phyloP scores from a whole-genome alignment of 2,113 vertebrate species.

The Toxotes chatareus region DNA sequence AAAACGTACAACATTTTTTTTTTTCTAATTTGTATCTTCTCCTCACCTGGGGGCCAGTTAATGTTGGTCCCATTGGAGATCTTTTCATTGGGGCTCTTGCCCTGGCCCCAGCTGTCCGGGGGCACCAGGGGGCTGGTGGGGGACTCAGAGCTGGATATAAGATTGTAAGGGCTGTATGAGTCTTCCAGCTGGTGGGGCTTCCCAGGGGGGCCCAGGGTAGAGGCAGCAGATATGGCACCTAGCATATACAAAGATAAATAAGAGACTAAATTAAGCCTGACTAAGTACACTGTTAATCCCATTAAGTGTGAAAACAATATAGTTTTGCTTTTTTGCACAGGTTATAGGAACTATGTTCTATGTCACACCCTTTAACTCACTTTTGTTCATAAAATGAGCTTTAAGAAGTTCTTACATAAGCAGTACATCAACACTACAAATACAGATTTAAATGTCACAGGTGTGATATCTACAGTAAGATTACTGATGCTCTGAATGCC shows the following conservation, averaged over 20 bases:
- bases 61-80: slow-evolving; percentile 97
- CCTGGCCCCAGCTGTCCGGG: slow-evolving; percentile 96
- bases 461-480: neutral
- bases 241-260: slow-evolving; percentile 13
- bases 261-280: neutral
- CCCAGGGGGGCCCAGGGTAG: slow-evolving; percentile 90
- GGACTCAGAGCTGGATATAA: slow-evolving; percentile 93
- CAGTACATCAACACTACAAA: neutral
- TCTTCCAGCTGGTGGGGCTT: slow-evolving; percentile 94
- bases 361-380: neutral
- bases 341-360: neutral
- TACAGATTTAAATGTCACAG: neutral
- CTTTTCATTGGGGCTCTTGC: slow-evolving; percentile 95
- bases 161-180: slow-evolving; percentile 94
- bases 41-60: slow-evolving; percentile 97
- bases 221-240: slow-evolving; percentile 96
- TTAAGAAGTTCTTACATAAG: neutral
- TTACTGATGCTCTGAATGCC: neutral
- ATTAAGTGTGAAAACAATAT: too few species aligned
- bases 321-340: neutral
- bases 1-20: too few species aligned
- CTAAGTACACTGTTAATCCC: neutral
- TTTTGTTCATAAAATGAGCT: neutral
- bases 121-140: slow-evolving; percentile 93
- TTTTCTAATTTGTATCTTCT: neutral